phyloP scores from a whole-genome alignment of 2,113 vertebrate genomes.

The Heterochromis multidens region DNA sequence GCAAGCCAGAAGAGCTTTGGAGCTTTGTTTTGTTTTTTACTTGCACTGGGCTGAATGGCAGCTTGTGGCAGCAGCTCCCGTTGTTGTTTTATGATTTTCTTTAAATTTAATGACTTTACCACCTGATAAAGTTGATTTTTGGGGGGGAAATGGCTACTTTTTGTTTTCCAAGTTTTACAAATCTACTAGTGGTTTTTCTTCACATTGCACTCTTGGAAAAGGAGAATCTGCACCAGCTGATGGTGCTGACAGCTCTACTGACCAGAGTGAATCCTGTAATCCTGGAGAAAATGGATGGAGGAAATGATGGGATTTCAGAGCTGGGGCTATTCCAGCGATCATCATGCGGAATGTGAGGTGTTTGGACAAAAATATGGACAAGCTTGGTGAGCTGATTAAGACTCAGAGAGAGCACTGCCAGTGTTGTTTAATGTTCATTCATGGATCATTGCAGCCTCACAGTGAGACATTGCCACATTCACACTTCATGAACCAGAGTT shows the following conservation, averaged over 20 bases:
- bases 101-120: background rate
- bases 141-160: too few relatives aligned
- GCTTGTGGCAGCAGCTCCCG: background rate
- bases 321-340: background rate
- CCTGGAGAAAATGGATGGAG: background rate
- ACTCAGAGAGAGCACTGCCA: too few relatives aligned
- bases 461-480: too few relatives aligned
- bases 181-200: background rate
- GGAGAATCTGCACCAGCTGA: background rate
- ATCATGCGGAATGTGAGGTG: background rate
- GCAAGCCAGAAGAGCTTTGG: background rate
- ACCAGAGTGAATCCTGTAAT: background rate
- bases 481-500: too few relatives aligned
- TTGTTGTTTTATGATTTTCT: background rate
- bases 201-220: too few relatives aligned
- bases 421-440: too few relatives aligned
- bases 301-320: background rate
- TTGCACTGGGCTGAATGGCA: background rate
- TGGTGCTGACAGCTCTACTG: background rate
- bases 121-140: too few relatives aligned
- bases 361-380: too few relatives aligned
- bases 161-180: background rate
- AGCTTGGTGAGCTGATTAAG: too few relatives aligned
- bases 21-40: background rate
- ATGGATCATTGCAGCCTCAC: too few relatives aligned